Base-by-base conservation (phyloP, 1,140 invertebrate genomes). In the Drosophila azteca region DNA sequence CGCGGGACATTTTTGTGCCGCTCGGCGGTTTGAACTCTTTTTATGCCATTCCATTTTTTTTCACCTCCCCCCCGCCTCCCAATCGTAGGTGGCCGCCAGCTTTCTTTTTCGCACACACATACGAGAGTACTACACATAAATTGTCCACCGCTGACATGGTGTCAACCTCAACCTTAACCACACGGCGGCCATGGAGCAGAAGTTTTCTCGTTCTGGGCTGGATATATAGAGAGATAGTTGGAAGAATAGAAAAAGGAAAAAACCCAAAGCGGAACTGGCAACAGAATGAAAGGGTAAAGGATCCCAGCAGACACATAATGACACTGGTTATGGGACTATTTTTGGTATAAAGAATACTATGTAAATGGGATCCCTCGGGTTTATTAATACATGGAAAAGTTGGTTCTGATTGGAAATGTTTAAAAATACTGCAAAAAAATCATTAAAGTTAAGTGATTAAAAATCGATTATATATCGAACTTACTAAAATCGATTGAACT, bases 81-180 rank as follows among this genome's bases (percentile, higher is more conserved):
- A 39, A 9, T 9, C 13, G 31, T n/a, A n/a, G 49, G 7, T 51
- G 48, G 39, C 46, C 57, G 29, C 35, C 52, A 22, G 52, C 43
- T 53, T 41, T 58, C 57, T 26, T 48, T 9, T 39, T 22, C 35
- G 29, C 54, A 43, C 64, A 35, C 46, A 58, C 39, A 54, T 26
- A 45, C 50, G 46, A 44, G 46, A 44, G 49, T 62, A 57, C 35
- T 45, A 8, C 71, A 79, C 65, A 80, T 80, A 79, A 70, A 80
- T 79, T 75, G 66, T 62, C 45, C 62, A 80, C 46, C 61, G 65
- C 65, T 79, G 76, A 69, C 70, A 63, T 64, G 76, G 75, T 78
- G 75, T 66, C 71, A 80, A 71, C 71, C 53, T 48, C 45, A 53
- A 45, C 39, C 48, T 20, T 29, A 13, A 24, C 29, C 39, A 59